These are phyloP conservation scores for Sphenopsis melanotis DNA, from an alignment of 2,797 vertebrate genomes.

Conservation along the genomic window DNA sequence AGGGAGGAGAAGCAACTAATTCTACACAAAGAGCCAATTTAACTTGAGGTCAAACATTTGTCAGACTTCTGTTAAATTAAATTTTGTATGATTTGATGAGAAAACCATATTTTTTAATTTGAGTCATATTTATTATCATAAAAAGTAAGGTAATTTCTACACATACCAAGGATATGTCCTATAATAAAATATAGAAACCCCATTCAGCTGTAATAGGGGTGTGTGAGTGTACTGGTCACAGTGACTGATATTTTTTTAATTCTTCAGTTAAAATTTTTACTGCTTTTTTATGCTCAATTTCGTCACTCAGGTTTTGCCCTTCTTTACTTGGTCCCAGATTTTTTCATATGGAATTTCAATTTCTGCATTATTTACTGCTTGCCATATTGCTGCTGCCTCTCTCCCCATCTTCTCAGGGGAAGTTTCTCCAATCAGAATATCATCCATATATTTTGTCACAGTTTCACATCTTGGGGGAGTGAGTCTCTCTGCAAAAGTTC, in stretches of 20 bases:
- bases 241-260: not conserved
- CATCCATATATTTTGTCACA: not conserved
- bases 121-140: not conserved
- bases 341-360: not conserved
- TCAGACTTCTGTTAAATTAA: not conserved
- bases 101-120: not conserved
- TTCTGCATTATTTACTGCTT: not conserved
- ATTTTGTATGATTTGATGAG: not conserved
- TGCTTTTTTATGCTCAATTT: not conserved
- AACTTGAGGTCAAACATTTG: not conserved
- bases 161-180: not conserved
- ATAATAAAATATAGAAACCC: not conserved
- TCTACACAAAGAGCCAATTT: not conserved
- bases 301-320: accelerated
- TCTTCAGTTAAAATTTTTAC: not conserved
- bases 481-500: not conserved
- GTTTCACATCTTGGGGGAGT: not conserved
- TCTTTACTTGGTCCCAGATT: not conserved
- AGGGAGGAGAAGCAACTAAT: not conserved
- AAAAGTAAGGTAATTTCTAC: not conserved
- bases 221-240: not conserved
- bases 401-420: not conserved
- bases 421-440: not conserved
- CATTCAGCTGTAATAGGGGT: not conserved
- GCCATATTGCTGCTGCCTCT: not conserved